Conservation (phyloP, 2,888 invertebrate species). For the Malachius bipustulatus region DNA sequence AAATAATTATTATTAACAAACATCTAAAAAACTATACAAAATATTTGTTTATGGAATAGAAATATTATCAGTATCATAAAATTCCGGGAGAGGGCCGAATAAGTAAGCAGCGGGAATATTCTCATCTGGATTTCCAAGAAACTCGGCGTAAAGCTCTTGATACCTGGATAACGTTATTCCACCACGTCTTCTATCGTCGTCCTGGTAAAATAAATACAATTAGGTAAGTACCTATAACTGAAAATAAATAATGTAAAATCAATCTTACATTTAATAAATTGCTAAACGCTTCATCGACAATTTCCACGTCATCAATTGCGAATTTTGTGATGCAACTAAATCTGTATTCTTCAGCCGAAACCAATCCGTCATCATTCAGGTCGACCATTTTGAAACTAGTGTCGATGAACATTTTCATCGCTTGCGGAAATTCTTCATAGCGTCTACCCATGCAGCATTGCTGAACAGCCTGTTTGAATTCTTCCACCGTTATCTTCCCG, state of each 20-base stretch:
- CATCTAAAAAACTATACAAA: too few relatives aligned
- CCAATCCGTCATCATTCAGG: slow-evolving; percentile 66
- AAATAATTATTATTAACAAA: too few relatives aligned
- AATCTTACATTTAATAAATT: slow-evolving; percentile 65
- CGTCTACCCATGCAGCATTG: slow-evolving; percentile 66
- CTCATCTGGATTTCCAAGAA: slow-evolving; percentile 64
- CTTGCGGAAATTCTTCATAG: slow-evolving; percentile 71
- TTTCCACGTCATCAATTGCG: slow-evolving; percentile 62
- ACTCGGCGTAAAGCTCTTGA: slow-evolving; percentile 73
- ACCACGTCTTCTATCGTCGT: slow-evolving; percentile 68
- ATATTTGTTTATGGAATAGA: too few relatives aligned
- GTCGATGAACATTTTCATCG: slow-evolving; percentile 78
- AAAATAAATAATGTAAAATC: too few relatives aligned
- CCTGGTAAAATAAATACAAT: slow-evolving; percentile 42
- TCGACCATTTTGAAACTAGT: slow-evolving; percentile 73
- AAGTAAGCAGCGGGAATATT: slow-evolving; percentile 61
- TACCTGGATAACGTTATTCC: slow-evolving; percentile 67
- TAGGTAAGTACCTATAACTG: slow-evolving; percentile 1
- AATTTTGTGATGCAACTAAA: slow-evolving; percentile 73
- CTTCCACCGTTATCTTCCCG: slow-evolving; percentile 67
- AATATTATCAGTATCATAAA: slow-evolving; percentile 26
- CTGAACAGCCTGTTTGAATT: slow-evolving; percentile 71
- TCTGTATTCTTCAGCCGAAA: slow-evolving; percentile 68
- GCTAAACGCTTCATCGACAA: slow-evolving; percentile 67
- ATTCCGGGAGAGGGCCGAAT: slow-evolving; percentile 60